phyloP scores from a whole-genome alignment of 2,113 vertebrate genomes.

The Psilopsiagon aymara region DNA sequence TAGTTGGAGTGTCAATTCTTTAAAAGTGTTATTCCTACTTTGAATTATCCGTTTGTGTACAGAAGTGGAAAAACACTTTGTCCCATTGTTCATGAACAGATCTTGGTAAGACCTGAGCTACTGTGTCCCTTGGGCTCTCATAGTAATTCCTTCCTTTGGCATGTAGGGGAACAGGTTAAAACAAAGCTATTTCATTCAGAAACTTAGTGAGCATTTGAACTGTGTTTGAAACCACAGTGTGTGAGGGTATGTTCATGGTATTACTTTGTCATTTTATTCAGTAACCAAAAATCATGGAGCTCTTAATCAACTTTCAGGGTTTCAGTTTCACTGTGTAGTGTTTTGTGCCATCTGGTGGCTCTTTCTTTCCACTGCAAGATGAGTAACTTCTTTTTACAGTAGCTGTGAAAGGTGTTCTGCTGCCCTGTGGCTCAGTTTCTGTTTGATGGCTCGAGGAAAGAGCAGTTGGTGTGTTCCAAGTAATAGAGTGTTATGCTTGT shows the following conservation, averaged over 20 bases:
- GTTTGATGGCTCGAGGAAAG: not conserved
- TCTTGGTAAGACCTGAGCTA: not conserved
- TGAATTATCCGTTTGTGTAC: not conserved
- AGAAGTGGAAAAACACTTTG: not conserved
- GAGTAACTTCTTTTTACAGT: not conserved
- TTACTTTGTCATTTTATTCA: not conserved
- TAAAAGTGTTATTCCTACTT: not conserved
- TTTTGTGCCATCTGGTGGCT: constrained; percentile 71
- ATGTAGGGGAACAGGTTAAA: not conserved
- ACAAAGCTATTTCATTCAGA: not conserved
- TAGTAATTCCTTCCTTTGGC: not conserved
- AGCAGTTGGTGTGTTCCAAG: accelerated
- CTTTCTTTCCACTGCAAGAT: not conserved
- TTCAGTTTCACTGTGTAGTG: not conserved
- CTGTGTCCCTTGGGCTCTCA: not conserved
- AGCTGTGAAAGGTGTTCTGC: not conserved
- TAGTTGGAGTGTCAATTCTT: not conserved
- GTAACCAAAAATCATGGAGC: not conserved
- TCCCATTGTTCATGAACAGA: not conserved
- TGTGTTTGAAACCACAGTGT: not conserved
- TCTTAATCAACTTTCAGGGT: not conserved
- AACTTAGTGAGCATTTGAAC: not conserved
- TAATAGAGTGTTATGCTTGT: not conserved
- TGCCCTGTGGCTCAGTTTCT: not conserved
- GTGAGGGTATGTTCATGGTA: not conserved